These are phyloP conservation scores for Temnothorax rugatulus DNA, from an alignment of 2,888 invertebrate genomes.

Conservation along the genomic window DNA sequence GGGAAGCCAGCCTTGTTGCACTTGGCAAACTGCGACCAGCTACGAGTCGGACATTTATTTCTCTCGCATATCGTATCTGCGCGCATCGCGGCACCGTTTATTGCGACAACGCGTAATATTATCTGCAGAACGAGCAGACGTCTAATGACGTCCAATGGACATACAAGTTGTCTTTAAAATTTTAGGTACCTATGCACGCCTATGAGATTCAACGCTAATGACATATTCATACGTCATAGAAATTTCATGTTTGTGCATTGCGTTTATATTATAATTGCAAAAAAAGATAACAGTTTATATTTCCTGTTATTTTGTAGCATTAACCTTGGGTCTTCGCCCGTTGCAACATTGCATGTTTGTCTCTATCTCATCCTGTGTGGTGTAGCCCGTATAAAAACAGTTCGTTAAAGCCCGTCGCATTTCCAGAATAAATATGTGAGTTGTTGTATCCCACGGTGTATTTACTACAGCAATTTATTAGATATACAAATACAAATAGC, in stretches of 20 bases:
- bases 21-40: slow-evolving; percentile 13
- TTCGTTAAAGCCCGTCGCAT: slow-evolving; percentile 43
- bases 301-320: slow-evolving; percentile 9
- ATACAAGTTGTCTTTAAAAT: not conserved
- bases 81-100: not conserved
- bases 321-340: slow-evolving; percentile 17
- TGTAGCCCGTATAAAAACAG: slow-evolving; percentile 28
- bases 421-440: slow-evolving; percentile 42
- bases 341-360: slow-evolving; percentile 16
- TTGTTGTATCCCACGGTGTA: slow-evolving; percentile 7
- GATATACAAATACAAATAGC: slow-evolving; percentile 3
- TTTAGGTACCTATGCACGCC: not conserved
- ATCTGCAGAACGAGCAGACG: not conserved
- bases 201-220: slow-evolving; percentile 2
- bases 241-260: not conserved
- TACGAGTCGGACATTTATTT: slow-evolving; percentile 40
- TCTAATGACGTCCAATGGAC: not conserved
- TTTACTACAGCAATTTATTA: slow-evolving; percentile 33
- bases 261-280: not conserved
- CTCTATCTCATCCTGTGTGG: not conserved
- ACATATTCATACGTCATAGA: not conserved
- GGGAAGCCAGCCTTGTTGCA: slow-evolving; percentile 26
- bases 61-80: not conserved
- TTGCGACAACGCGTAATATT: not conserved
- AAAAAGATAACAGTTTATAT: slow-evolving; percentile 28